phyloP scores from a whole-genome alignment of 92 coral and sea anemone species.

The Epizoanthus fatuus region DNA sequence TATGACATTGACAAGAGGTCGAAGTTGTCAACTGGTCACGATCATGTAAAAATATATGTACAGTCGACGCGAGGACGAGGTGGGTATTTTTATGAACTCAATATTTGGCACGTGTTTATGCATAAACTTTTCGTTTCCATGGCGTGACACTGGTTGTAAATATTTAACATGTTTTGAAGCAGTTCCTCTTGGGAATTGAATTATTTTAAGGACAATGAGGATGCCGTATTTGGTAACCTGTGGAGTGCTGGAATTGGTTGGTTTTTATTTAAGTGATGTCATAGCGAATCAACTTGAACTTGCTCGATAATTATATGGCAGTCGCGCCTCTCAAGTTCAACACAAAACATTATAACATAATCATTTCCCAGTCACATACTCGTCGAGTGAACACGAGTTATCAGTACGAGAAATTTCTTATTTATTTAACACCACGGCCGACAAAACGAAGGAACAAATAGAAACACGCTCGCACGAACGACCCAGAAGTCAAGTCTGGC shows the following conservation, averaged over 20 bases:
- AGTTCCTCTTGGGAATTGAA: slow-evolving; percentile 8
- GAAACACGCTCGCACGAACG: slow-evolving; percentile 25
- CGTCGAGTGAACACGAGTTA: slow-evolving; percentile 4
- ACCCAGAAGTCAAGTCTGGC: slow-evolving; percentile 45
- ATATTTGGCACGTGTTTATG: slow-evolving; percentile 6
- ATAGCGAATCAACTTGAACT: slow-evolving; percentile 17
- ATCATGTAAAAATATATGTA: too few relatives aligned
- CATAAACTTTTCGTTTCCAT: slow-evolving; percentile 13
- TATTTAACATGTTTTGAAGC: neutral
- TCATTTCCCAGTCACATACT: neutral
- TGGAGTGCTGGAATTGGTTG: neutral
- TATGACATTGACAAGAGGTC: too few relatives aligned
- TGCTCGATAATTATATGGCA: neutral
- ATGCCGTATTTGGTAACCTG: slow-evolving; percentile 28
- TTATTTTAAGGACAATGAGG: neutral
- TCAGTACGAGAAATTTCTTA: neutral
- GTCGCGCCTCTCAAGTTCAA: slow-evolving; percentile 4
- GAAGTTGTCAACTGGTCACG: too few relatives aligned
- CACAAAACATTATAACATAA: neutral
- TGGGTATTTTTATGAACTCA: neutral
- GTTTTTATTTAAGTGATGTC: slow-evolving; percentile 13
- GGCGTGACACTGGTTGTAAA: slow-evolving; percentile 37
- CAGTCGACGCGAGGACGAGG: too few relatives aligned
- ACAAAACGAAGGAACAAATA: slow-evolving; percentile 40
- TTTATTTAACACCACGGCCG: slow-evolving; percentile 22